Percentiles rank a stretch among this genome's conserved stretches.
These are phyloP conservation scores for Centrocercus urophasianus DNA, from an alignment of 2,113 vertebrate species.

Conservation along the genomic window DNA sequence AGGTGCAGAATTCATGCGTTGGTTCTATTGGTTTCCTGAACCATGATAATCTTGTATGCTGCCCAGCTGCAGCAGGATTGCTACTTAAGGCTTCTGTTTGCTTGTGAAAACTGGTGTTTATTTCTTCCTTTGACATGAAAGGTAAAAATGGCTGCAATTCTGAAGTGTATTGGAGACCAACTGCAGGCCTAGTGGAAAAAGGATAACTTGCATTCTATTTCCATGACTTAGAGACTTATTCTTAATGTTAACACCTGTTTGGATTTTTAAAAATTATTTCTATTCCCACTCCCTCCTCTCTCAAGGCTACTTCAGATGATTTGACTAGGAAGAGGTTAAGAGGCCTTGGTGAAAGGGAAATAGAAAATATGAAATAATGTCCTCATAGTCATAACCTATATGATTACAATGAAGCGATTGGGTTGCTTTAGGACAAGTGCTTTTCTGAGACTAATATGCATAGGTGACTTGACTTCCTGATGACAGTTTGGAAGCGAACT, in stretches of 20 bases:
- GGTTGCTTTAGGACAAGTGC: neutral
- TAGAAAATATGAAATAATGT: neutral
- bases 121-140: neutral
- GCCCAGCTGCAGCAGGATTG: neutral
- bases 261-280: neutral
- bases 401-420: slow-evolving; percentile 32
- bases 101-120: neutral
- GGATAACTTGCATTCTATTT: neutral
- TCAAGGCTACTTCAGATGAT: neutral
- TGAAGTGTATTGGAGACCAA: too few relatives aligned
- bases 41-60: neutral
- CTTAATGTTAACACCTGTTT: neutral
- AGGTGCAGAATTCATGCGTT: neutral
- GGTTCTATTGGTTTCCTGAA: neutral
- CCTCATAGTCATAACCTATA: neutral
- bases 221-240: neutral
- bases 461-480: neutral
- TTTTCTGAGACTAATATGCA: neutral
- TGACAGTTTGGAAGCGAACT: neutral
- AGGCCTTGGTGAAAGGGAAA: neutral
- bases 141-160: neutral
- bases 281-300: neutral
- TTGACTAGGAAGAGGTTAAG: neutral
- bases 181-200: neutral
- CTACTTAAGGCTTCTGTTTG: neutral